Percentiles rank a stretch among this genome's conserved stretches.
Conservation (phyloP, 1,140 invertebrate species). For the Drusus annulatus region DNA sequence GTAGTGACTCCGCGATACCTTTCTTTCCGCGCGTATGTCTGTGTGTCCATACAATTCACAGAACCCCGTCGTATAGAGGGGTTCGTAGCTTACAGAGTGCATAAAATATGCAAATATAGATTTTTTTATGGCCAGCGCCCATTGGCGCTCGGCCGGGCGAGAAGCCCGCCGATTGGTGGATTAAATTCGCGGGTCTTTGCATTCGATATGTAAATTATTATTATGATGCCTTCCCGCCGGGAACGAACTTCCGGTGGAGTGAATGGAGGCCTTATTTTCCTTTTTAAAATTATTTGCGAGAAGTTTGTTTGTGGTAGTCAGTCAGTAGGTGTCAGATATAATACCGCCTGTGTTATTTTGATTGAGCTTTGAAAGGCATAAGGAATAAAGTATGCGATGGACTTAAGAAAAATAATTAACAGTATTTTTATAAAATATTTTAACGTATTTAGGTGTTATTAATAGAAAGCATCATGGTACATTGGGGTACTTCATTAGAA, state of each 20-base stretch:
- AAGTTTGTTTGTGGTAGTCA: background rate
- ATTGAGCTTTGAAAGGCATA: no score
- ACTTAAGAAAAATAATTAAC: no score
- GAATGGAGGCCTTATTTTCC: conserved; percentile 11
- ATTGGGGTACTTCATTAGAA: no score
- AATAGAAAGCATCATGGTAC: no score
- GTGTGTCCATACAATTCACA: background rate
- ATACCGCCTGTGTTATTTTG: no score
- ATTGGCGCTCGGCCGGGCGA: conserved; percentile 51
- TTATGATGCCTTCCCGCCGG: conserved; percentile 18
- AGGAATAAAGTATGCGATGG: no score
- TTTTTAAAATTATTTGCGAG: background rate
- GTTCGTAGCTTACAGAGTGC: conserved; percentile 37
- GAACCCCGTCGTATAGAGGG: no score
- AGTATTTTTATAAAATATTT: no score
- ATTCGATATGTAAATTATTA: conserved; percentile 42
- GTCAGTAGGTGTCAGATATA: background rate
- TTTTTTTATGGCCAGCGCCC: conserved; percentile 43
- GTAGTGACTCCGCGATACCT: background rate
- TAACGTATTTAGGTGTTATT: no score
- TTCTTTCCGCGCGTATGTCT: background rate
- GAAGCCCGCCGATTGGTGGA: conserved; percentile 48
- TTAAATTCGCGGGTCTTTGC: conserved; percentile 26
- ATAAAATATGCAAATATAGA: conserved; percentile 58
- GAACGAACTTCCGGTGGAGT: conserved; percentile 4